Percentiles rank a stretch among this genome's conserved stretches.
These are phyloP conservation scores for Montipora foliosa DNA, from an alignment of 64 coral and sea anemone species.

Conservation along the genomic window DNA sequence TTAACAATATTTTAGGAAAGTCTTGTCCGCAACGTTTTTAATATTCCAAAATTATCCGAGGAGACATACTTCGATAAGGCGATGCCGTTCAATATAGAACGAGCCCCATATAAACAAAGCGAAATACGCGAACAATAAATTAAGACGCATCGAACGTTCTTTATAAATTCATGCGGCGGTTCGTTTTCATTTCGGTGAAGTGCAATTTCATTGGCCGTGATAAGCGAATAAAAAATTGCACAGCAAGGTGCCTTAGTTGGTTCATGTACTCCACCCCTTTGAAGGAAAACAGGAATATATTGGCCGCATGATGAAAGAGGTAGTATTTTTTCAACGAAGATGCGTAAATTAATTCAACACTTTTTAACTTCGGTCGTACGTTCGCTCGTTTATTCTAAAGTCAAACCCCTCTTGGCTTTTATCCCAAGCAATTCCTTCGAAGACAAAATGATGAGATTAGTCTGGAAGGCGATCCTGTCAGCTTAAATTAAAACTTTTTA, in stretches of 20 bases:
- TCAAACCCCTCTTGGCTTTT: background rate
- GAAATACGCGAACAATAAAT: constrained; percentile 41
- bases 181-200: background rate
- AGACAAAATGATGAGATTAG: constrained; percentile 9
- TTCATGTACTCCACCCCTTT: background rate
- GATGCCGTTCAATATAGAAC: background rate
- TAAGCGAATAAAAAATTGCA: background rate
- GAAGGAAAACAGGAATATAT: constrained; percentile 9
- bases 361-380: background rate
- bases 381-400: background rate
- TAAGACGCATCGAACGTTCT: constrained; percentile 1
- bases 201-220: constrained; percentile 8
- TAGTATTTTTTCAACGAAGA: background rate
- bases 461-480: background rate
- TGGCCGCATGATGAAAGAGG: background rate
- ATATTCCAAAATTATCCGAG: background rate
- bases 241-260: background rate
- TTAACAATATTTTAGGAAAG: background rate
- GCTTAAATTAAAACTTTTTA: constrained; percentile 40
- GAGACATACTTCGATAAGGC: background rate
- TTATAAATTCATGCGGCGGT: background rate
- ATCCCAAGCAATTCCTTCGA: background rate
- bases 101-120: background rate
- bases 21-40: background rate
- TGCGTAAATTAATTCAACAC: background rate